Conservation (phyloP, 2,113 vertebrate species). For the Sturnus vulgaris region DNA sequence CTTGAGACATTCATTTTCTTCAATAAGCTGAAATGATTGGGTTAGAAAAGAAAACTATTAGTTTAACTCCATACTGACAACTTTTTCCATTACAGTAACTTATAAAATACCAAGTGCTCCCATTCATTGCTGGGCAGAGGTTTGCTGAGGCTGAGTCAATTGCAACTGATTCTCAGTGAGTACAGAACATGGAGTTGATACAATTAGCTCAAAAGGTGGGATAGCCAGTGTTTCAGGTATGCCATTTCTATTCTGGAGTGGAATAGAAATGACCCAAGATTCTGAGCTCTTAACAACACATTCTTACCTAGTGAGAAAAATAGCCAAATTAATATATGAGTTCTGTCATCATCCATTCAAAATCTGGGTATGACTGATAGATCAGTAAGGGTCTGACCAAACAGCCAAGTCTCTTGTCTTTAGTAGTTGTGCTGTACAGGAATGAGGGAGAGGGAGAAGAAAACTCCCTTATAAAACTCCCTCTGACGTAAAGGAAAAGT, state of each 20-base stretch:
- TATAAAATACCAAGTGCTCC: not conserved
- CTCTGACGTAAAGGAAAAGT: not conserved
- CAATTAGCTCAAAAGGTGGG: not conserved
- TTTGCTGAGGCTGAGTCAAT: not conserved
- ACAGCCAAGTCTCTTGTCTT: not conserved
- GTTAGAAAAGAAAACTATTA: not conserved
- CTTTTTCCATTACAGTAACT: not conserved
- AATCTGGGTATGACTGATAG: not conserved
- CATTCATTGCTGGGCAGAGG: not conserved
- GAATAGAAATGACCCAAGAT: not conserved
- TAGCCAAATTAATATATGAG: not conserved
- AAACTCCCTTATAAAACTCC: not conserved
- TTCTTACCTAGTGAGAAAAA: not conserved
- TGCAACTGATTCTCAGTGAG: not conserved
- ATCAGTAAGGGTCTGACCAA: not conserved
- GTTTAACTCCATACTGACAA: not conserved
- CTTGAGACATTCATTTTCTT: slow-evolving; percentile 96
- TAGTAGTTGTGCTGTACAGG: not conserved
- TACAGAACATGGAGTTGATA: rapidly evolving
- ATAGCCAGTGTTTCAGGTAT: not conserved
- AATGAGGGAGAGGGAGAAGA: not conserved
- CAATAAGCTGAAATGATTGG: slow-evolving; percentile 76
- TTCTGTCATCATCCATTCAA: not conserved
- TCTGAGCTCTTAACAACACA: not conserved
- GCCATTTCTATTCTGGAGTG: not conserved